phyloP scores from a whole-genome alignment of 2,888 invertebrate genomes.

The Drosophila monieri region DNA sequence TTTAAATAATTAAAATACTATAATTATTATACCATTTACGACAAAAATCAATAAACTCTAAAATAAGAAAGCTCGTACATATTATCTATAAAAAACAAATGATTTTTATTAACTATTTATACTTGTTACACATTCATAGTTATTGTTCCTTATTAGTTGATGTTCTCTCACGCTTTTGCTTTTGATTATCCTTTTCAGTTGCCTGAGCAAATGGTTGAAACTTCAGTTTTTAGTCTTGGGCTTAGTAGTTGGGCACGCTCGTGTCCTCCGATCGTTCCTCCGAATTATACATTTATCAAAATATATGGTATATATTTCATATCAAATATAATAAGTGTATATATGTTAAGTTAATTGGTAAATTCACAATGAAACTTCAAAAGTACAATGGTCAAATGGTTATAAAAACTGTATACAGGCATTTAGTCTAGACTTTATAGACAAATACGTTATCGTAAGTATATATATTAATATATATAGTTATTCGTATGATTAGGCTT shows the following conservation, averaged over 20 bases:
- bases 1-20: too few relatives aligned
- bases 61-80: background rate
- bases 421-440: constrained; percentile 16
- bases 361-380: constrained; percentile 56
- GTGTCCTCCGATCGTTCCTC: constrained; percentile 18
- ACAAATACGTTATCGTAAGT: constrained; percentile 20
- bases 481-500: constrained; percentile 29
- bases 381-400: constrained; percentile 55
- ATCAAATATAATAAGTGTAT: constrained; percentile 37
- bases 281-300: constrained; percentile 34
- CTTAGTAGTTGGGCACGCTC: constrained; percentile 9
- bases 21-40: too few relatives aligned
- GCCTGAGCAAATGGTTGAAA: constrained; percentile 58
- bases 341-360: constrained; percentile 38
- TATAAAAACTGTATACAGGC: constrained; percentile 14
- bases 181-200: constrained; percentile 64
- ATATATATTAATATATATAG: constrained; percentile 5
- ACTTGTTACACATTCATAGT: constrained; percentile 18
- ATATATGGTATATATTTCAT: constrained; percentile 32
- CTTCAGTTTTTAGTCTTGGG: constrained; percentile 32
- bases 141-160: constrained; percentile 10
- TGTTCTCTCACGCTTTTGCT: constrained; percentile 12
- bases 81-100: constrained; percentile 49
- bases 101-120: constrained; percentile 53
- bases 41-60: too few relatives aligned